These are phyloP conservation scores for Luperina testacea DNA, from an alignment of 2,888 invertebrate genomes.

Conservation along the genomic window DNA sequence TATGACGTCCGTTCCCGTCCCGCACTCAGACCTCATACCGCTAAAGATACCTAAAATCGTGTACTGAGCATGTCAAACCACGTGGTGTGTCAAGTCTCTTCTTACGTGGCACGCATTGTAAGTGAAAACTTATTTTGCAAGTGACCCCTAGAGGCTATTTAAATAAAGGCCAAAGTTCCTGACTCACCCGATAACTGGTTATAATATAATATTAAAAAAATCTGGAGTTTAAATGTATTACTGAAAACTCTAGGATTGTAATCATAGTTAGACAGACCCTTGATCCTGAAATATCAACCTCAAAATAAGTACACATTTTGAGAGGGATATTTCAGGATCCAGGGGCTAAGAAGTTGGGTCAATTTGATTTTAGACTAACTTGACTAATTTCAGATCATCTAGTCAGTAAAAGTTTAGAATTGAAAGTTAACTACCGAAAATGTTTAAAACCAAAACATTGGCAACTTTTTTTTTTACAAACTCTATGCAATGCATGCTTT, in stretches of 20 bases:
- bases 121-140: constrained; percentile 28
- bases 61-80: too few species aligned
- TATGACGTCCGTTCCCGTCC: too few species aligned
- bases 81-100: too few species aligned
- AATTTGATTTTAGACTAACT: not conserved
- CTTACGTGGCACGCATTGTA: too few species aligned
- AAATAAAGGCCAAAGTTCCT: constrained; percentile 30
- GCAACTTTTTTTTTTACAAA: not conserved
- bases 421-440: not conserved
- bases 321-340: not conserved
- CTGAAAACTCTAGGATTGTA: not conserved
- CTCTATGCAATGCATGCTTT: not conserved
- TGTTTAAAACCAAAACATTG: not conserved
- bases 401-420: not conserved
- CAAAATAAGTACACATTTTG: not conserved
- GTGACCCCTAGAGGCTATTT: constrained; percentile 12
- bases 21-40: too few species aligned
- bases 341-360: not conserved
- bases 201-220: not conserved
- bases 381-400: not conserved
- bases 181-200: not conserved
- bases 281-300: not conserved
- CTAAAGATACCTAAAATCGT: too few species aligned
- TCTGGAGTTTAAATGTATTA: not conserved
- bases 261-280: not conserved